A percentile compares a stretch with the other conserved stretches of the same genome.
phyloP scores from a whole-genome alignment of 2,888 invertebrate genomes.

The Lumbricus terrestris region DNA sequence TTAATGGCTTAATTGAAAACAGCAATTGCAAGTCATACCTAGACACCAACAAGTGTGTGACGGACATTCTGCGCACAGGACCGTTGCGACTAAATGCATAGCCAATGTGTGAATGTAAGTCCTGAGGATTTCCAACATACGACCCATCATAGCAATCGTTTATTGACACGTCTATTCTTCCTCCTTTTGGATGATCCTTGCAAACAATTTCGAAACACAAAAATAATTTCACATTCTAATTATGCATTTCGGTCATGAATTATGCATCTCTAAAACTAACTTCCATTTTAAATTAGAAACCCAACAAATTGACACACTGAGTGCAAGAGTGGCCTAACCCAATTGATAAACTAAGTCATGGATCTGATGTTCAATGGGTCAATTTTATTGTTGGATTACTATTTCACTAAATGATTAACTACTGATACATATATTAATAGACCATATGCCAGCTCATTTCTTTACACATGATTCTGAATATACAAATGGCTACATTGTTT shows the following conservation, averaged over 20 bases:
- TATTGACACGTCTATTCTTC: slow-evolving; percentile 89
- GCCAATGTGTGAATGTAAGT: slow-evolving; percentile 61
- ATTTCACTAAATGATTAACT: not conserved
- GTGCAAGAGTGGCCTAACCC: no score
- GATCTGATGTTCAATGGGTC: no score
- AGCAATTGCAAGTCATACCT: slow-evolving; percentile 54
- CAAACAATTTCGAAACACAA: not conserved
- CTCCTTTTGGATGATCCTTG: slow-evolving; percentile 61
- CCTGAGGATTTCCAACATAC: slow-evolving; percentile 81
- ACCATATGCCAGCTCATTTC: not conserved
- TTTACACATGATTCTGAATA: no score
- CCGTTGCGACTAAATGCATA: slow-evolving; percentile 70
- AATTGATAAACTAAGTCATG: no score
- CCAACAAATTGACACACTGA: no score
- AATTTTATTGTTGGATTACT: not conserved
- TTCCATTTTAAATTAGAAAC: not conserved
- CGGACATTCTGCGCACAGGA: slow-evolving; percentile 73
- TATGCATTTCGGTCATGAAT: not conserved
- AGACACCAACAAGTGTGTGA: slow-evolving; percentile 78
- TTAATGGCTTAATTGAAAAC: not conserved
- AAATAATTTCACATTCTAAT: not conserved
- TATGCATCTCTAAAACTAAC: not conserved
- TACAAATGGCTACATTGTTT: no score
- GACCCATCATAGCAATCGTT: slow-evolving; percentile 94
- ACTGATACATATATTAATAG: not conserved